Evolutionary conservation across 2,113 vertebrate species (phyloP).

Genomic region (Cryptomyrus ogoouensis): DNA sequence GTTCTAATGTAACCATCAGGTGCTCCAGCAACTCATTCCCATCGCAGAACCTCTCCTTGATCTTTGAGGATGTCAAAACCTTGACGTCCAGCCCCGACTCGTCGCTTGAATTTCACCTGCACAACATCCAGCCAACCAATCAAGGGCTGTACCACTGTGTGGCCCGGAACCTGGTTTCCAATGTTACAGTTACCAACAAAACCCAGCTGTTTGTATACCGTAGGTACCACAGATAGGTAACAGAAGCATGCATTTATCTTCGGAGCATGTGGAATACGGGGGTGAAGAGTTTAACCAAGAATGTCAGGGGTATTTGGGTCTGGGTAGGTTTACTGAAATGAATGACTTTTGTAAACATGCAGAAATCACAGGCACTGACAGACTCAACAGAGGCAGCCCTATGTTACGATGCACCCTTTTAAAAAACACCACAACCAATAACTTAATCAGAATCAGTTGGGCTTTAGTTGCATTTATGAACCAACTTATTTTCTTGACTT

Average conservation of each 20-base stretch:
- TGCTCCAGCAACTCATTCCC: conserved; percentile 56
- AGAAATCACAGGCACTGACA: background rate
- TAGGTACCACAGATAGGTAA: conserved; percentile 45
- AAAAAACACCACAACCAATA: background rate
- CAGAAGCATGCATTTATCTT: background rate
- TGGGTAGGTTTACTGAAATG: background rate
- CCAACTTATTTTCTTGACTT: background rate
- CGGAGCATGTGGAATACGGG: background rate
- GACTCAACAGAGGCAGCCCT: background rate
- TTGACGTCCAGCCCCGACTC: conserved; percentile 30
- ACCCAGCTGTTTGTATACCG: conserved; percentile 74
- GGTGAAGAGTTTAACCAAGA: background rate
- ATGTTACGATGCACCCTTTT: background rate
- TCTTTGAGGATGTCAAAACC: conserved; percentile 33
- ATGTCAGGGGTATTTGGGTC: background rate
- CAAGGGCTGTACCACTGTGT: conserved; percentile 71
- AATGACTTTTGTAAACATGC: background rate
- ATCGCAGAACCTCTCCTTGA: conserved; percentile 49
- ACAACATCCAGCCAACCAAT: conserved; percentile 41
- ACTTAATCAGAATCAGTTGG: background rate
- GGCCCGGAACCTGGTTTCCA: conserved; percentile 53
- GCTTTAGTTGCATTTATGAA: background rate
- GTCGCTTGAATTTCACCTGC: conserved; percentile 43
- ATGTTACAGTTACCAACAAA: conserved; percentile 35
- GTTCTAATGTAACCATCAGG: conserved; percentile 50